phyloP scores from a whole-genome alignment of 2,113 vertebrate genomes.

The Gallinago paraguaiae region DNA sequence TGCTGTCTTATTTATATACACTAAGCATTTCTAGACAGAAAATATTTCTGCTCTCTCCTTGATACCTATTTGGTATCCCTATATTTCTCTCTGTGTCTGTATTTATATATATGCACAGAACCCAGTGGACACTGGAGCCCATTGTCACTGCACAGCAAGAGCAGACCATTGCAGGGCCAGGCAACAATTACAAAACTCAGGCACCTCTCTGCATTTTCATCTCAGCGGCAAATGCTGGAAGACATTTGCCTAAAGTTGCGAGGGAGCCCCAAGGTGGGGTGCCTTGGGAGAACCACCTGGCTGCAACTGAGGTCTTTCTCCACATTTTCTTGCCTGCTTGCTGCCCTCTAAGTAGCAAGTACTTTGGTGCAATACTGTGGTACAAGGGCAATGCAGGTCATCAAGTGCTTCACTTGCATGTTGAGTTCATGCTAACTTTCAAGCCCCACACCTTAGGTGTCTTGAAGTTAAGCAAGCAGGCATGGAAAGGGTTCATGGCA shows the following conservation, averaged over 20 bases:
- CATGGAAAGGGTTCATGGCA: background rate
- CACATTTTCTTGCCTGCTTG: background rate
- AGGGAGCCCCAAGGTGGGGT: background rate
- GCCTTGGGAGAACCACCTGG: background rate
- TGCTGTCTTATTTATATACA: background rate
- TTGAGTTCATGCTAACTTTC: background rate
- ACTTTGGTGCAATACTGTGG: background rate
- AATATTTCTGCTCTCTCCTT: background rate
- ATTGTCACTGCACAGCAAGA: background rate
- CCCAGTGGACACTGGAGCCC: background rate
- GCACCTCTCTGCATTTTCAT: background rate
- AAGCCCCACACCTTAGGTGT: background rate
- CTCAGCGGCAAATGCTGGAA: background rate
- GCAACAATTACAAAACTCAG: background rate
- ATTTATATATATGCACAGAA: background rate
- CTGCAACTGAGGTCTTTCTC: background rate
- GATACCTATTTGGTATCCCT: background rate
- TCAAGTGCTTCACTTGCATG: background rate
- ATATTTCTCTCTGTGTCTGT: background rate
- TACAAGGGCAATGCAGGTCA: background rate
- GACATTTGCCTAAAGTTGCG: background rate
- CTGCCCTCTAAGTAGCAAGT: background rate
- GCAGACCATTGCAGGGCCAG: background rate
- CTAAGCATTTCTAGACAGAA: background rate
- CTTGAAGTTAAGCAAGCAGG: background rate